A percentile compares a stretch with the other conserved stretches of the same genome.
Conservation (phyloP, 2,113 vertebrate species). For the Ptilonorhynchus violaceus region DNA sequence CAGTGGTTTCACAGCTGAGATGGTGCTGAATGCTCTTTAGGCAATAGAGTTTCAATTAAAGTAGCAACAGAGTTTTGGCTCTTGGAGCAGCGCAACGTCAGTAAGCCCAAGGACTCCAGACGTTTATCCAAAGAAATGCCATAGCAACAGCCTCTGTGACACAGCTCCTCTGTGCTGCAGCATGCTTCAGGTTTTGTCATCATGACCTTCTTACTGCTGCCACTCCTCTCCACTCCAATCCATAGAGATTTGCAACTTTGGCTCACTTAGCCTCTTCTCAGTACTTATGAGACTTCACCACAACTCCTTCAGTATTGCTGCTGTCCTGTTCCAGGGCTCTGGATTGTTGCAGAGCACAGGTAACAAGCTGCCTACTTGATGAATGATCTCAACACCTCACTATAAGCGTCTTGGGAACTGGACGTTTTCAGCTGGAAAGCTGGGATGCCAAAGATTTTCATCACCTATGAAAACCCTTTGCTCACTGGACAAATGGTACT, state of each 20-base stretch:
- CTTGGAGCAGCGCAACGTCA: background rate
- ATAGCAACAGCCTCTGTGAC: background rate
- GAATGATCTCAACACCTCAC: background rate
- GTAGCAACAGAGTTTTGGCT: background rate
- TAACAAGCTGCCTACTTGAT: background rate
- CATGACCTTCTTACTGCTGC: background rate
- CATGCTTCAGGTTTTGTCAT: background rate
- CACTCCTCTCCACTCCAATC: background rate
- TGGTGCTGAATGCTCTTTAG: background rate
- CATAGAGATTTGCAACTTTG: background rate
- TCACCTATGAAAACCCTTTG: background rate
- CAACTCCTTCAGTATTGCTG: background rate
- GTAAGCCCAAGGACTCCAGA: background rate
- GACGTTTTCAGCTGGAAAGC: background rate
- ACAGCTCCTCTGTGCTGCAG: background rate
- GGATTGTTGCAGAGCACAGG: background rate
- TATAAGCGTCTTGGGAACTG: background rate
- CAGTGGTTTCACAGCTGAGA: background rate
- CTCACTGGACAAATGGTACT: background rate
- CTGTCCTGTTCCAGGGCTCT: background rate
- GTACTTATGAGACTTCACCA: background rate
- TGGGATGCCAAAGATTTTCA: background rate
- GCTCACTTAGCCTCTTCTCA: background rate
- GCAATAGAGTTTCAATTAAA: slow-evolving; percentile 2
- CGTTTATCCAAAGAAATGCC: slow-evolving; percentile 8